Evolutionary conservation across 1,140 invertebrate species (phyloP).

Genomic region (Lepidurus couesii): DNA sequence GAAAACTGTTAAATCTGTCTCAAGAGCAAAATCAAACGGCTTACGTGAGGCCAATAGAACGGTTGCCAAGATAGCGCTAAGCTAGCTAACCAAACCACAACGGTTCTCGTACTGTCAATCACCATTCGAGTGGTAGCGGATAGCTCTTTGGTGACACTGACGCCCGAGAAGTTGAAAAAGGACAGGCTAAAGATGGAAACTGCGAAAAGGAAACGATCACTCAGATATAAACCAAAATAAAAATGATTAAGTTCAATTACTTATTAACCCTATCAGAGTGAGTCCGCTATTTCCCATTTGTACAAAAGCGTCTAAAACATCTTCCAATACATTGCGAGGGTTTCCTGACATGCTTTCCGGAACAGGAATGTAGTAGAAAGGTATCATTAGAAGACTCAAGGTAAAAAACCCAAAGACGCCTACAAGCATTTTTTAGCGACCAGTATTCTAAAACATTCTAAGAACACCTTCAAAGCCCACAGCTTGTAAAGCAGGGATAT

Average conservation of each 20-base stretch:
- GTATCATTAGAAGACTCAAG: constrained; percentile 66
- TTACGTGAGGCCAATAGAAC: constrained; percentile 72
- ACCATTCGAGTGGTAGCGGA: constrained; percentile 88
- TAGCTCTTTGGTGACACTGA: constrained; percentile 90
- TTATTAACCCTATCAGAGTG: constrained; percentile 59
- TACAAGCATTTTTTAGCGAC: constrained; percentile 40
- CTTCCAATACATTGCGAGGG: constrained; percentile 72
- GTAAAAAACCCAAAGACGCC: constrained; percentile 76
- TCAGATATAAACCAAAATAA: background rate
- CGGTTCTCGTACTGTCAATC: constrained; percentile 78
- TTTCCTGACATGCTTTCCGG: constrained; percentile 67
- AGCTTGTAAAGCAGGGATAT: constrained; percentile 76
- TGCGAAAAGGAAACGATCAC: constrained; percentile 42
- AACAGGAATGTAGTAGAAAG: constrained; percentile 76
- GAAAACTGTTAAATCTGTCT: no score
- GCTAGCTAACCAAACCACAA: constrained; percentile 81
- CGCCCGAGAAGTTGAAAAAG: constrained; percentile 93
- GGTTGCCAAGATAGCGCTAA: constrained; percentile 66
- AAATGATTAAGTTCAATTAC: constrained; percentile 46
- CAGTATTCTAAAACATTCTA: constrained; percentile 32
- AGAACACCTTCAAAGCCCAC: constrained; percentile 40
- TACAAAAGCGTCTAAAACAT: constrained; percentile 71
- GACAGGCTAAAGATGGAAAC: constrained; percentile 85
- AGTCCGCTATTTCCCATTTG: constrained; percentile 65
- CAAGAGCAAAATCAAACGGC: background rate